These are phyloP conservation scores for Neotoxoptera formosana DNA, from an alignment of 1,140 invertebrate species.

Conservation along the genomic window DNA sequence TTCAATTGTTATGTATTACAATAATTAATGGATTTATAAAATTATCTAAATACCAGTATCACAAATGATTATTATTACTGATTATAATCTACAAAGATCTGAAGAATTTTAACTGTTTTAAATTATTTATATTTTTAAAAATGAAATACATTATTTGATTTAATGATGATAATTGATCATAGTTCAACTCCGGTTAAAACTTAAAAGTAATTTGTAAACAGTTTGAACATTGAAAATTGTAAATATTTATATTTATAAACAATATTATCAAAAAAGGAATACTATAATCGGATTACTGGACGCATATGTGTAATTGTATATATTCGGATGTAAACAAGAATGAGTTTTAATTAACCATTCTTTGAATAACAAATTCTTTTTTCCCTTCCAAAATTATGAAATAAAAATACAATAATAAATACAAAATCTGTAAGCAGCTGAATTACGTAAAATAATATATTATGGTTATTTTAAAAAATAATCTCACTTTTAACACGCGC, in stretches of 20 bases:
- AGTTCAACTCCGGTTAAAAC: background rate
- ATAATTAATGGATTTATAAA: background rate
- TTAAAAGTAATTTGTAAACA: background rate
- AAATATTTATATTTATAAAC: background rate
- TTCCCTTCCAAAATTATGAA: background rate
- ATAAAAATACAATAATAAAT: background rate
- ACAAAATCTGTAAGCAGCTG: background rate
- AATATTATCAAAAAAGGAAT: background rate
- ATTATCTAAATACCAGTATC: background rate
- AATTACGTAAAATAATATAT: background rate
- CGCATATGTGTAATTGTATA: background rate
- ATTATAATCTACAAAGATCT: background rate
- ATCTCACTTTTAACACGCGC: background rate
- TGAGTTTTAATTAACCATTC: background rate
- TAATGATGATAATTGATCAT: background rate
- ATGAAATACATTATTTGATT: background rate
- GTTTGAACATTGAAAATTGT: background rate
- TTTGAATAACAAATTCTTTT: background rate
- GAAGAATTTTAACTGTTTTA: background rate
- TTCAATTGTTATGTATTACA: background rate
- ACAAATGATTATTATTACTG: background rate
- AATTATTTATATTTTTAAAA: background rate
- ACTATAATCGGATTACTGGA: background rate
- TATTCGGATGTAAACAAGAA: background rate
- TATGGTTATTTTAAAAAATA: background rate